phyloP scores from a whole-genome alignment of 2,797 vertebrate species.

The Nasua narica region DNA sequence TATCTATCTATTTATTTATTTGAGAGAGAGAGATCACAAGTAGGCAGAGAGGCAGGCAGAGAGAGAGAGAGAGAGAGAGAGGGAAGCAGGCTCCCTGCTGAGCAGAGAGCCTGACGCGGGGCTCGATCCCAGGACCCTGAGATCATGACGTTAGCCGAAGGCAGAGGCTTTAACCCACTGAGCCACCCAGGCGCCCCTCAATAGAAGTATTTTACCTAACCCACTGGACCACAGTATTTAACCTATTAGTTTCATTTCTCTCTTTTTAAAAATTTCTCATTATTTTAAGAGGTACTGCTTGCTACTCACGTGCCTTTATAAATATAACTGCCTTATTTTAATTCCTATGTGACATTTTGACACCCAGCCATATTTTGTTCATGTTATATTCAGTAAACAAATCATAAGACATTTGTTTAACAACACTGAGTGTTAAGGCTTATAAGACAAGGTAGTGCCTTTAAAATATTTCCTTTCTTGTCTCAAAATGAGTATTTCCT shows the following conservation, averaged over 20 bases:
- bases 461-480: not conserved
- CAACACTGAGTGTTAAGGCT: not conserved
- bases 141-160: no score
- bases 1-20: no score
- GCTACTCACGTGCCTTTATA: not conserved
- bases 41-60: no score
- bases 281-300: not conserved
- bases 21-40: no score
- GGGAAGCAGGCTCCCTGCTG: no score
- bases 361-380: not conserved
- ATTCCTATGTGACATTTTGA: not conserved
- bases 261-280: not conserved
- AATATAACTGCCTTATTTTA: slow-evolving; percentile 15
- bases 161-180: no score
- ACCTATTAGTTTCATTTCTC: not conserved
- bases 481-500: not conserved
- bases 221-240: not conserved
- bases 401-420: not conserved
- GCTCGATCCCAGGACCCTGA: no score
- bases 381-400: not conserved
- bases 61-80: no score
- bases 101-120: no score
- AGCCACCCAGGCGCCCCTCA: not conserved
- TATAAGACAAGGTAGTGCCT: not conserved
- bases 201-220: not conserved